Evolutionary conservation across 1,140 invertebrate species (phyloP), one percentile per base, ranked within the genome.

Genomic region (Habropoda laboriosa): DNA sequence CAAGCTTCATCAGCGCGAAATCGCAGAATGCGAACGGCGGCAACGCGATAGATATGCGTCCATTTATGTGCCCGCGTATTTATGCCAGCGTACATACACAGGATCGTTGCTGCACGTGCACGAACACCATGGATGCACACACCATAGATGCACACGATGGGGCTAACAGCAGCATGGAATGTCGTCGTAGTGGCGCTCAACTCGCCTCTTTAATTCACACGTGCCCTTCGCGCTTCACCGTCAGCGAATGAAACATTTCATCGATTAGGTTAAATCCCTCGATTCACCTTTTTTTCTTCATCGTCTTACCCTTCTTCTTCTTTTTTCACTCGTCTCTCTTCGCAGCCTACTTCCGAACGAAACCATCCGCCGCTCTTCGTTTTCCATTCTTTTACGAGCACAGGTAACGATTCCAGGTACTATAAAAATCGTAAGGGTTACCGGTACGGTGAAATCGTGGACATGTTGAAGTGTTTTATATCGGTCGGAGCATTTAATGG

Each of bases 161-260:
- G 89, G 85, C 87, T 90, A 84, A 90, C 89, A 90, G 89, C 80
- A 87, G 87, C 83, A 71, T 91, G 92, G 92, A 93, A 93, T 93
- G 92, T 91, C 89, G 92, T 92, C 89, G 86, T 92, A 92, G 92
- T 91, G 92, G 92, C 91, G 91, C 92, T 93, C 92, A 93, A 93
- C 91, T 91, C 89, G 91, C 84, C 89, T 92, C 89, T 91, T 80
- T 89, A 91, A 91, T 90, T 90, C 90, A 86, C 91, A 90, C 91
- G 90, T 91, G 86, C 86, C n/a, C 10, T 7, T 60, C 51, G 47
- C 30, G 64, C 18, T 30, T 12, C 42, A 40, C 21, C 7, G 77
- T 30, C 27, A 10, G n/a, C 35, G 27, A 55, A 10, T 24, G 30
- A 35, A 45, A 32, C 57, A 53, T 71, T 49, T 18, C 42, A n/a